phyloP scores from a whole-genome alignment of 2,797 vertebrate species.

The Anabas testudineus region DNA sequence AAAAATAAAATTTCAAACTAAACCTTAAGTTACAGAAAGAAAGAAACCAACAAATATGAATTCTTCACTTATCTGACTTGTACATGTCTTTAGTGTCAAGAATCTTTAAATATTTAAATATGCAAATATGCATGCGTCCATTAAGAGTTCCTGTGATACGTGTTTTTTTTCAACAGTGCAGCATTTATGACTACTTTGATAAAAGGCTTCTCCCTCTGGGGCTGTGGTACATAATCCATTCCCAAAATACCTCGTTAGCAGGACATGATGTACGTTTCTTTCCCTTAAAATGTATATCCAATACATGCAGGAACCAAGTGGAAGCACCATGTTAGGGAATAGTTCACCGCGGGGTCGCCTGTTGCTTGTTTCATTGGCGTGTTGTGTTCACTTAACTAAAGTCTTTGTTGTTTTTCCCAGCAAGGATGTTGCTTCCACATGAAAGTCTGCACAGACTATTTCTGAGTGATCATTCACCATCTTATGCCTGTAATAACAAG shows the following conservation, averaged over 20 bases:
- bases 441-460: slow-evolving; percentile 46
- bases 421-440: slow-evolving; percentile 29
- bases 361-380: neutral
- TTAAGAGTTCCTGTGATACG: slow-evolving; percentile 34
- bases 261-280: slow-evolving; percentile 68
- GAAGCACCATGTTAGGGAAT: slow-evolving; percentile 64
- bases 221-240: slow-evolving; percentile 53
- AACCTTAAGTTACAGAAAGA: slow-evolving; percentile 7
- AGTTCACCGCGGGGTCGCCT: slow-evolving; percentile 45
- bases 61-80: slow-evolving; percentile 26
- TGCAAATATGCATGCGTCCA: slow-evolving; percentile 26
- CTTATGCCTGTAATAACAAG: slow-evolving; percentile 53
- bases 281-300: slow-evolving; percentile 66
- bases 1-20: slow-evolving; percentile 4
- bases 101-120: too few relatives aligned
- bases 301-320: slow-evolving; percentile 48
- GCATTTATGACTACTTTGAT: slow-evolving; percentile 68
- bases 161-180: slow-evolving; percentile 58
- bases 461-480: slow-evolving; percentile 42
- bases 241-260: slow-evolving; percentile 70
- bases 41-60: slow-evolving; percentile 11
- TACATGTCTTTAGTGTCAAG: too few relatives aligned
- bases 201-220: slow-evolving; percentile 68
- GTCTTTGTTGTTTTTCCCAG: slow-evolving; percentile 23
- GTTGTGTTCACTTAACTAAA: slow-evolving; percentile 29